Conservation (phyloP, 2,797 vertebrate species). For the Rhinella marina region DNA sequence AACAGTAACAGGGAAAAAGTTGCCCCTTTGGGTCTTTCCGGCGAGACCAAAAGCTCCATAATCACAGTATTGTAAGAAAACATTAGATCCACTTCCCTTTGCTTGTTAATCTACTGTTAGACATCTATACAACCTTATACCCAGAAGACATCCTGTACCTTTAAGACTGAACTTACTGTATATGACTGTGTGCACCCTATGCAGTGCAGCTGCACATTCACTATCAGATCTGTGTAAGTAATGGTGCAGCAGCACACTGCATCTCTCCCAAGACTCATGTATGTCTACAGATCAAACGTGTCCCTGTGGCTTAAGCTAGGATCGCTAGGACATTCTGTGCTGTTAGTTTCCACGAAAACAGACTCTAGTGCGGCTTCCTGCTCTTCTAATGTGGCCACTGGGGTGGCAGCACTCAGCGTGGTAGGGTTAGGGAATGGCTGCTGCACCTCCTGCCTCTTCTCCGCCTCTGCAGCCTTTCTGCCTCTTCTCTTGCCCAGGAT, state of each 20-base stretch:
- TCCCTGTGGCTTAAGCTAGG: slow-evolving; percentile 67
- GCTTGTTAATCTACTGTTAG: neutral
- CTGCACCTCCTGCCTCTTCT: slow-evolving; percentile 76
- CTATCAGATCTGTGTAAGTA: neutral
- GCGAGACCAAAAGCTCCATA: neutral
- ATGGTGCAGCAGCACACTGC: neutral
- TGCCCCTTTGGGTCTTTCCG: neutral
- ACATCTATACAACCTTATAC: neutral
- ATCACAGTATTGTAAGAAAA: slow-evolving; percentile 1
- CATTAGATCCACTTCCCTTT: neutral
- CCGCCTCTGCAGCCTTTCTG: slow-evolving; percentile 78
- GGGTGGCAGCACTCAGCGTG: slow-evolving; percentile 63
- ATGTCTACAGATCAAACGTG: slow-evolving; percentile 72
- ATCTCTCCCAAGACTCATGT: neutral
- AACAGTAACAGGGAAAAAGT: neutral
- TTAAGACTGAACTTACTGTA: neutral
- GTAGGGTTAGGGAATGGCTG: slow-evolving; percentile 66
- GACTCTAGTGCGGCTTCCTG: slow-evolving; percentile 87
- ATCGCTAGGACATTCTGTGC: slow-evolving; percentile 63
- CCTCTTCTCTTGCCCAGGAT: slow-evolving; percentile 93
- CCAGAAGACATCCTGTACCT: neutral
- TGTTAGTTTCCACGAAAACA: slow-evolving; percentile 77
- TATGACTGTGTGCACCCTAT: neutral
- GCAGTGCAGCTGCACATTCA: neutral
- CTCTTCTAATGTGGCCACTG: slow-evolving; percentile 68